Conservation (phyloP, 2,797 vertebrate species). For the Cyclopterus lumpus region DNA sequence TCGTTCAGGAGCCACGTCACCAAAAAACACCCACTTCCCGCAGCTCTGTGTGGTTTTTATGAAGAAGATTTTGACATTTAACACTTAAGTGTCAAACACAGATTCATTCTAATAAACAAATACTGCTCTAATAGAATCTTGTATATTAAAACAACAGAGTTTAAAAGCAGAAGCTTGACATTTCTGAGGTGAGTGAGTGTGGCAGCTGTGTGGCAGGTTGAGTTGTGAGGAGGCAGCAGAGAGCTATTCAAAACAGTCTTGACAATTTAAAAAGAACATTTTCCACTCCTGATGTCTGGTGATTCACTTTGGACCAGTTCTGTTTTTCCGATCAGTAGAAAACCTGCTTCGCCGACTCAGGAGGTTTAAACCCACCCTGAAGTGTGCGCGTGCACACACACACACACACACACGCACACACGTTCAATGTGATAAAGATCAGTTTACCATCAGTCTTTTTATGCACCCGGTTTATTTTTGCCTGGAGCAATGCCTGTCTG, state of each 20-base stretch:
- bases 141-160: slow-evolving; percentile 28
- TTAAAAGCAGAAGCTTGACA: slow-evolving; percentile 7
- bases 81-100: slow-evolving; percentile 32
- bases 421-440: neutral
- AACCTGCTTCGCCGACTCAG: neutral
- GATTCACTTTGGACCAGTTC: neutral
- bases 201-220: neutral
- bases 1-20: slow-evolving; percentile 58
- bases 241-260: slow-evolving; percentile 42
- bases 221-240: slow-evolving; percentile 15
- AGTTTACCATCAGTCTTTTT: neutral
- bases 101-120: slow-evolving; percentile 13
- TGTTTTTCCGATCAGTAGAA: neutral
- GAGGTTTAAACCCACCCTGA: neutral
- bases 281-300: slow-evolving; percentile 38
- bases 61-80: slow-evolving; percentile 31
- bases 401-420: no score
- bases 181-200: neutral
- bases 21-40: slow-evolving; percentile 49
- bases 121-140: neutral
- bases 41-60: slow-evolving; percentile 45
- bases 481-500: neutral
- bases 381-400: no score
- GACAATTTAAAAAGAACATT: slow-evolving; percentile 66
- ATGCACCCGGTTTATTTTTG: neutral